phyloP scores from a whole-genome alignment of 2,888 invertebrate genomes.

The Mechanitis mazaeus region DNA sequence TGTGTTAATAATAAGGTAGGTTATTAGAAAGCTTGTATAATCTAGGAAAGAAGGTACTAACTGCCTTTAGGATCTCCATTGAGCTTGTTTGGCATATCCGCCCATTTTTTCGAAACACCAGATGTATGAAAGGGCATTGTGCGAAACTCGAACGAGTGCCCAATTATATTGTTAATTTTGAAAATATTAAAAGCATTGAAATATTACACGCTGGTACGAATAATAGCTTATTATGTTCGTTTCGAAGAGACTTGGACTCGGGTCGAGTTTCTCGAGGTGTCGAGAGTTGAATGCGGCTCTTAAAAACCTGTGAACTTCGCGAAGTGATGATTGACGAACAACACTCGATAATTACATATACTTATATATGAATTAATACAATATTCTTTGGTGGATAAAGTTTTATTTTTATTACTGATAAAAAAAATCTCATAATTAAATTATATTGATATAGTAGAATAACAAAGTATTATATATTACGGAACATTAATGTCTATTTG shows the following conservation, averaged over 20 bases:
- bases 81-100: constrained; percentile 72
- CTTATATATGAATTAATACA: neutral
- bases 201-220: constrained; percentile 64
- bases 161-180: constrained; percentile 77
- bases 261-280: constrained; percentile 25
- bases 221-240: constrained; percentile 68
- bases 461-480: too few species aligned
- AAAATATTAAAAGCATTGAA: constrained; percentile 67
- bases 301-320: constrained; percentile 5
- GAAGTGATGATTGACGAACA: neutral
- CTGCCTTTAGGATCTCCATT: constrained; percentile 67
- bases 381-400: too few species aligned
- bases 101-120: constrained; percentile 69
- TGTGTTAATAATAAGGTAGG: neutral
- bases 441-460: too few species aligned
- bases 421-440: too few species aligned
- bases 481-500: too few species aligned
- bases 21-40: constrained; percentile 15
- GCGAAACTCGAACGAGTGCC: constrained; percentile 58
- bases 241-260: constrained; percentile 33
- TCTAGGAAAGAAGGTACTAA: constrained; percentile 25
- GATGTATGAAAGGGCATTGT: constrained; percentile 67
- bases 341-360: neutral
- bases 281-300: constrained; percentile 4
- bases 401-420: too few species aligned